Evolutionary conservation across 2,797 vertebrate genomes (phyloP).

Genomic region (Podarcis siculus): DNA sequence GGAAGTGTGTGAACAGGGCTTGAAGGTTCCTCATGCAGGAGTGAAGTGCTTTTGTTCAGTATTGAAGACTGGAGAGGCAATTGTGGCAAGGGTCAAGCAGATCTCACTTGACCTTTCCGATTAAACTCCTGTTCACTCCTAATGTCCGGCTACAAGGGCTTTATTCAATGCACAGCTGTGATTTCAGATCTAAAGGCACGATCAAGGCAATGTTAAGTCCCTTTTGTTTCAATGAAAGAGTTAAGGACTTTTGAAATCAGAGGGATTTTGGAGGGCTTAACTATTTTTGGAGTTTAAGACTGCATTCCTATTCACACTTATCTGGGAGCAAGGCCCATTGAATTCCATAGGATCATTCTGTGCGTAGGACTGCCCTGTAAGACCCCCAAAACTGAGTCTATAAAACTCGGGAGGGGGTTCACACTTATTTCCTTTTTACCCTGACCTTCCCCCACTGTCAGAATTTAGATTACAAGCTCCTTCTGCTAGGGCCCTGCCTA

Average conservation of each 20-base stretch:
- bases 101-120: constrained; percentile 41
- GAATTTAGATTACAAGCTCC: neutral
- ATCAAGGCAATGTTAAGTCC: neutral
- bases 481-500: neutral
- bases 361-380: neutral
- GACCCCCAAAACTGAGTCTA: neutral
- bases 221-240: neutral
- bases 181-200: fast-evolving
- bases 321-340: neutral
- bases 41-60: neutral
- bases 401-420: neutral
- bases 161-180: constrained; percentile 13
- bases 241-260: neutral
- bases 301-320: neutral
- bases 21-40: constrained; percentile 34
- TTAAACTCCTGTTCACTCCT: constrained; percentile 1
- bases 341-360: neutral
- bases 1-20: neutral
- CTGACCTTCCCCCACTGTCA: neutral
- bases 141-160: neutral
- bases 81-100: neutral
- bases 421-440: neutral
- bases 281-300: neutral
- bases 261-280: neutral
- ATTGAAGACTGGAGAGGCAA: constrained; percentile 27